Base-by-base conservation (phyloP, 2,888 invertebrate species). In the Temnothorax rugatulus region DNA sequence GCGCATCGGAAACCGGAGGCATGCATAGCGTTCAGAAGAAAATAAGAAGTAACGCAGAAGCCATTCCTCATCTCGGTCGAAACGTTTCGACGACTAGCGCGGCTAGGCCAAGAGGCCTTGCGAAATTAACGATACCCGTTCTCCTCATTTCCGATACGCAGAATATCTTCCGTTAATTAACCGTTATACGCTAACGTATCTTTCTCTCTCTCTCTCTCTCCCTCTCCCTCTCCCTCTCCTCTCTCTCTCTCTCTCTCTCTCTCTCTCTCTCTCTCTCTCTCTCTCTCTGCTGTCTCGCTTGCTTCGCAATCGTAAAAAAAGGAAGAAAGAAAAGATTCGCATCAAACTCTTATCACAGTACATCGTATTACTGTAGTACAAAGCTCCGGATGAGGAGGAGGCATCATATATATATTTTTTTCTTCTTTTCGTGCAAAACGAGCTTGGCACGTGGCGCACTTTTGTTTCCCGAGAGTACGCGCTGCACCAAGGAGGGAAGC, bases 401-500 rank as follows among this genome's bases (percentile, higher is more conserved):
- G 81, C 82, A 71, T 83, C 15, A 41, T 34, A 34, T 7, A 34
- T 34, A 34, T 77, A 47, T 63, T 63, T 88, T 66, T 66, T 66
- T 4, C 9, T 66, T 64, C 18, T 63, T 79, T 82, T 82, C 82
- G 83, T 86, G 88, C 89, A 79, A 82, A 85, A 87, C 85, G 77
- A 85, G 75, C 83, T 86, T 85, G 87, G 86, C 86, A 85, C 87
- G 83, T 84, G 82, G 85, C 87, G 71, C 84, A 61, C 61, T 84
- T 76, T 83, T 77, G 29, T 50, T 71, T 52, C 54, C 75, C 52
- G 52, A 50, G 74, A 77, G 59, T 52, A 84, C 87, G 87, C 74
- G 38, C 68, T 91, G 90, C 88, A 90, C 88, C 90, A 88, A 88
- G 87, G 87, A 90, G 87, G 90, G 91, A 93, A 90, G 91, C 91